Conservation (phyloP, 1,140 invertebrate species). For the Drosophila kepulauana region DNA sequence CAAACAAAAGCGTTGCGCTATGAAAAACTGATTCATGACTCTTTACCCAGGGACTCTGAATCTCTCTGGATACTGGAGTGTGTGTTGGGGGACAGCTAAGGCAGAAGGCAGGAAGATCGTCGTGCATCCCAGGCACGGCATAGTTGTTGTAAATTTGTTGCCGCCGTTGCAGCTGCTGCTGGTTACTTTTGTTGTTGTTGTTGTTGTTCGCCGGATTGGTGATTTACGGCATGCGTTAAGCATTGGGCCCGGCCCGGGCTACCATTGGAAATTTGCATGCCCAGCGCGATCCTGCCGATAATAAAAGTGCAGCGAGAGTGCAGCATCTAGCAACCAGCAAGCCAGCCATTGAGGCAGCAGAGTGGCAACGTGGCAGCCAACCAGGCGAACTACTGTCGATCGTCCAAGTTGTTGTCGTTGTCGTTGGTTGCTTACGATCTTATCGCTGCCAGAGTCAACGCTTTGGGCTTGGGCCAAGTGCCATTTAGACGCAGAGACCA, state of each 20-base stretch:
- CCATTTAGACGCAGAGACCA: slow-evolving; percentile 78
- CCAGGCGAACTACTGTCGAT: slow-evolving; percentile 51
- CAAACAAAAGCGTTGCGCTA: slow-evolving; percentile 70
- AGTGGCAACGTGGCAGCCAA: slow-evolving; percentile 17
- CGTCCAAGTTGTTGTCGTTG: slow-evolving; percentile 31
- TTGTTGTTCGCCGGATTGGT: slow-evolving; percentile 56
- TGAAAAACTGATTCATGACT: slow-evolving; percentile 82
- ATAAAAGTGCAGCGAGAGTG: slow-evolving; percentile 63
- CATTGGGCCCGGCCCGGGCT: slow-evolving; percentile 51
- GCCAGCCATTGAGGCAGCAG: slow-evolving; percentile 12
- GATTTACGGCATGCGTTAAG: slow-evolving; percentile 82
- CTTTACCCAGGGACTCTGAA: slow-evolving; percentile 13
- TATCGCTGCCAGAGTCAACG: slow-evolving; percentile 75
- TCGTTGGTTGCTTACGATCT: slow-evolving; percentile 68
- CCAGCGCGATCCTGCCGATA: slow-evolving; percentile 80
- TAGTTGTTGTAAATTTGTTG: slow-evolving; percentile 83
- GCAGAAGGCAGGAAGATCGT: slow-evolving; percentile 45
- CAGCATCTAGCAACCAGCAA: slow-evolving; percentile 24
- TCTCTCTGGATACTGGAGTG: slow-evolving; percentile 6
- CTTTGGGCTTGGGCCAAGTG: slow-evolving; percentile 76
- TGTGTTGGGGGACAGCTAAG: neutral
- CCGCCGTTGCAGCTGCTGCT: slow-evolving; percentile 59
- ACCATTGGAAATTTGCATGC: slow-evolving; percentile 82
- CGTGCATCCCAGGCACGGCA: slow-evolving; percentile 76
- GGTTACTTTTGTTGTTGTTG: slow-evolving; percentile 35